Evolutionary conservation across 2,113 vertebrate genomes (phyloP).

Genomic region (Phoenicopterus ruber): DNA sequence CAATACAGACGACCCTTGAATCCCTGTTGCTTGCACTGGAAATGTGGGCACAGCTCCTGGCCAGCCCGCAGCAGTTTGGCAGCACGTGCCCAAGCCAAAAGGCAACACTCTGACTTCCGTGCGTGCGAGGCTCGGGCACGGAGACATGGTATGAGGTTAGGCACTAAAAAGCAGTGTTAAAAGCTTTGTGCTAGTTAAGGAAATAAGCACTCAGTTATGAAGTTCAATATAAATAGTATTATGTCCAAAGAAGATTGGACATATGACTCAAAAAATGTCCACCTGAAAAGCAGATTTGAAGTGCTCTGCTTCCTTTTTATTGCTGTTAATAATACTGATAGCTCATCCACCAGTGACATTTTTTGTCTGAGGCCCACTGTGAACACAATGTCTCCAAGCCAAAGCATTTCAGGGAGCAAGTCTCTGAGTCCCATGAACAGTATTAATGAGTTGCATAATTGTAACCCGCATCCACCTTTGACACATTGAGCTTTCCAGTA

Average conservation of each 20-base stretch:
- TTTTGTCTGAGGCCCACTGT: not conserved
- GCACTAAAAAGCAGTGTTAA: not conserved
- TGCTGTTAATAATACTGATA: not conserved
- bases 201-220: not conserved
- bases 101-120: not conserved
- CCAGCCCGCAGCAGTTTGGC: rapidly evolving
- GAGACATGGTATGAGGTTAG: not conserved
- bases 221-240: not conserved
- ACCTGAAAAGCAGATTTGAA: not conserved
- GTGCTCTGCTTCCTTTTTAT: not conserved
- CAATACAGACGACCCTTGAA: not conserved
- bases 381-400: not conserved
- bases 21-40: not conserved
- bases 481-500: not conserved
- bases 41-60: not conserved
- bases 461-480: not conserved
- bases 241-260: not conserved
- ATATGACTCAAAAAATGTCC: not conserved
- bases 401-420: not conserved
- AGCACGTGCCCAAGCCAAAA: not conserved
- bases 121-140: not conserved
- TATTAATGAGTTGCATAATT: not conserved
- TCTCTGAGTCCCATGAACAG: not conserved
- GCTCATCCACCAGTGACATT: not conserved
- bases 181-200: not conserved